Evolutionary conservation across 2,797 vertebrate species (phyloP).

Genomic region (Megalops cyprinoides): DNA sequence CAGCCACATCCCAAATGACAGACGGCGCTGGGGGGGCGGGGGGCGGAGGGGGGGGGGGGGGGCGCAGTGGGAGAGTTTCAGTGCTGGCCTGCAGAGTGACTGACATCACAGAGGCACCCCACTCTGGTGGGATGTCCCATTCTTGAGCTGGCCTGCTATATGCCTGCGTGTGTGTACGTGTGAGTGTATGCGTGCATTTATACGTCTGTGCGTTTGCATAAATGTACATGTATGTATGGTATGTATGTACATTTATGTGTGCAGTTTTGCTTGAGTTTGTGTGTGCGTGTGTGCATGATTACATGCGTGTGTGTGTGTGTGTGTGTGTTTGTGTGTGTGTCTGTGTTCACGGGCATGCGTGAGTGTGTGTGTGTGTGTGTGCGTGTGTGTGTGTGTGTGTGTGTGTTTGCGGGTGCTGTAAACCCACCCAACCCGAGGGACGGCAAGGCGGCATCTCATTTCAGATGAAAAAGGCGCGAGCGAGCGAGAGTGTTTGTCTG

Average conservation of each 20-base stretch:
- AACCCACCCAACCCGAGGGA: conserved; percentile 68
- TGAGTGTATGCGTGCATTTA: no score
- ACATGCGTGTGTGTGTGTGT: conserved; percentile 39
- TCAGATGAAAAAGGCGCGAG: conserved; percentile 65
- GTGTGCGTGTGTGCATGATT: background rate
- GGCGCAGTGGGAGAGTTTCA: background rate
- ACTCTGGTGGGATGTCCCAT: no score
- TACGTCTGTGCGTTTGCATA: no score
- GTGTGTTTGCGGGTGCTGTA: conserved; percentile 52
- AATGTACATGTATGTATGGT: no score
- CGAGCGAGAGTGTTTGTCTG: conserved; percentile 53
- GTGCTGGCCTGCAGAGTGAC: background rate
- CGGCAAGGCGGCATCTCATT: conserved; percentile 69
- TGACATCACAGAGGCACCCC: background rate
- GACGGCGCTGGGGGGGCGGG: background rate
- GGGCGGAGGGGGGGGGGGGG: background rate
- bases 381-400: conserved; percentile 68
- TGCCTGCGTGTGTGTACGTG: no score
- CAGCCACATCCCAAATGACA: conserved; percentile 1
- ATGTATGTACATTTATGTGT: no score
- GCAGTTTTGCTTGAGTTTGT: background rate
- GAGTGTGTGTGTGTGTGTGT: conserved; percentile 57
- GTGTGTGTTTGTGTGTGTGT: conserved; percentile 36
- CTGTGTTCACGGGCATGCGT: conserved; percentile 48
- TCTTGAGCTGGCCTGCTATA: no score